Percentiles rank a stretch among this genome's conserved stretches.
Evolutionary conservation across 2,888 invertebrate genomes (phyloP).

Genomic region (Meandrusa payeni): DNA sequence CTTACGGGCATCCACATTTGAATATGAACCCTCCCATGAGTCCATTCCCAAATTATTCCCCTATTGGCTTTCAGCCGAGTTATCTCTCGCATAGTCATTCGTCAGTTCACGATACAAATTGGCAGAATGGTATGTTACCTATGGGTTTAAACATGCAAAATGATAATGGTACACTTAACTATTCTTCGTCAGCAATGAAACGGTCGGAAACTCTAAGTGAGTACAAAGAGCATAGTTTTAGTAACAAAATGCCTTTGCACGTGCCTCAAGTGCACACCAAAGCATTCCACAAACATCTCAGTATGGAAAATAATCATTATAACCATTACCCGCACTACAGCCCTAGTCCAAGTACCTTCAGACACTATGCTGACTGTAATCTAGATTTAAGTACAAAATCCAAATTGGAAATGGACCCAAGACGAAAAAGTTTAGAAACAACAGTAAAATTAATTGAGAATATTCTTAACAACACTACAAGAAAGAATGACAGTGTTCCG

Average conservation of each 20-base stretch:
- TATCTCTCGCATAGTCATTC: constrained; percentile 39
- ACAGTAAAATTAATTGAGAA: constrained; percentile 63
- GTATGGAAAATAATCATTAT: constrained; percentile 26
- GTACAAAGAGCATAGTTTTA: constrained; percentile 26
- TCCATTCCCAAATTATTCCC: constrained; percentile 47
- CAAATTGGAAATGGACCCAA: constrained; percentile 35
- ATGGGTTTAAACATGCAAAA: constrained; percentile 50
- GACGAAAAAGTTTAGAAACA: constrained; percentile 58
- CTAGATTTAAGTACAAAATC: constrained; percentile 27
- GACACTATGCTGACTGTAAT: constrained; percentile 35
- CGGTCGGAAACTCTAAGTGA: constrained; percentile 26
- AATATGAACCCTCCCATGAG: constrained; percentile 45
- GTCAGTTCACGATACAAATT: constrained; percentile 37
- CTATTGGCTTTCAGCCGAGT: constrained; percentile 40
- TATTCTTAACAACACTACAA: constrained; percentile 47
- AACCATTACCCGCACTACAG: constrained; percentile 22
- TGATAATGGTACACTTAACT: constrained; percentile 31
- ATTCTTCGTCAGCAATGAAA: constrained; percentile 13
- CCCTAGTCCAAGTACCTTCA: constrained; percentile 23
- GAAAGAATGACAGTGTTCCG: constrained; percentile 15
- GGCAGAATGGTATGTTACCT: constrained; percentile 51
- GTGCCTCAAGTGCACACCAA: constrained; percentile 52
- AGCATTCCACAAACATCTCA: constrained; percentile 40
- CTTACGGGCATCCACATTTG: constrained; percentile 42
- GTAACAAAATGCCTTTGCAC: constrained; percentile 40